These are phyloP conservation scores for Arenaria interpres DNA, from an alignment of 2,113 vertebrate genomes.

Conservation along the genomic window DNA sequence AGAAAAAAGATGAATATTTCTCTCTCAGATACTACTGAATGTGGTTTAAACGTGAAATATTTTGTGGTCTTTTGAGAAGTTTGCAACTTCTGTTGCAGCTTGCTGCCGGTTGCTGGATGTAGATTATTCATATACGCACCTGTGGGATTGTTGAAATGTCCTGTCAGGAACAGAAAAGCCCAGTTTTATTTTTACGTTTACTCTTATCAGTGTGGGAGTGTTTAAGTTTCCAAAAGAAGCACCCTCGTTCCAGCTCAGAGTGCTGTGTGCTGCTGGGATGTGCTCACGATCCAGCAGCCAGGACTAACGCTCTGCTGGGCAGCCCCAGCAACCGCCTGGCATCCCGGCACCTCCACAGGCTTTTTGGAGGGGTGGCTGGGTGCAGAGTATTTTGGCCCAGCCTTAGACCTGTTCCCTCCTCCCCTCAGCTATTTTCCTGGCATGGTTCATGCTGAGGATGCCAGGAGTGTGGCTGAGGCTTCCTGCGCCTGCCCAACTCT, in stretches of 20 bases:
- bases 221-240: background rate
- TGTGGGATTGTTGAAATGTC: background rate
- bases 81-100: background rate
- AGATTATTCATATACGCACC: background rate
- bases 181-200: background rate
- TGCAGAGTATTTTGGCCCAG: background rate
- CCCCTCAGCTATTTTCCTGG: background rate
- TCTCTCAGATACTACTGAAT: background rate
- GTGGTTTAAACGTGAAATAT: background rate
- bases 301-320: background rate
- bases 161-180: background rate
- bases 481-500: background rate
- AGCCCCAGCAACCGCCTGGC: background rate
- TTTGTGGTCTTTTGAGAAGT: background rate
- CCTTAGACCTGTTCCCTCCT: background rate
- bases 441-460: background rate
- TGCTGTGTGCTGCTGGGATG: accelerated
- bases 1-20: background rate
- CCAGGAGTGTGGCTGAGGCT: background rate
- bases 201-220: background rate
- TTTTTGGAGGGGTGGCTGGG: background rate
- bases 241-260: background rate
- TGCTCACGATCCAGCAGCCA: accelerated
- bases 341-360: background rate
- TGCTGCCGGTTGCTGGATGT: background rate